Conservation (phyloP, 2,113 vertebrate species). For the Alethe castanea region DNA sequence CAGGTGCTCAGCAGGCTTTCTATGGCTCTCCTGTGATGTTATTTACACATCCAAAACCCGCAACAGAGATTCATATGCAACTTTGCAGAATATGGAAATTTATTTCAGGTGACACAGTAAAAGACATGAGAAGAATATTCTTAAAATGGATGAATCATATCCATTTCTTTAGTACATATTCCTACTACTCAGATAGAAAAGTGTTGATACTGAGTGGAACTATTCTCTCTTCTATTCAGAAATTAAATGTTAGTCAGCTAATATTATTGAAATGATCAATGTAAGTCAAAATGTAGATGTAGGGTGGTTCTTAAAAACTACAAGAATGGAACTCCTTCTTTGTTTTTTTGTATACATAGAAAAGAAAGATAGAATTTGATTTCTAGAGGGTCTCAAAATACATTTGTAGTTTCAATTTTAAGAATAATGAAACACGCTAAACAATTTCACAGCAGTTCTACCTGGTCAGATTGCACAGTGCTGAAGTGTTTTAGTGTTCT, state of each 20-base stretch:
- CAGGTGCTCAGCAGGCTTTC: not conserved
- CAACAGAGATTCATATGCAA: not conserved
- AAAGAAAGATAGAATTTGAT: not conserved
- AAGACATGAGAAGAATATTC: not conserved
- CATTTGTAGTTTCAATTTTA: conserved; percentile 4
- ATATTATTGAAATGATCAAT: not conserved
- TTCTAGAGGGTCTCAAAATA: not conserved
- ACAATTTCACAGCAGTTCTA: conserved; percentile 15
- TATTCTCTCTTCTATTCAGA: not conserved
- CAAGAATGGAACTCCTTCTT: not conserved
- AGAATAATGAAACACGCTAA: not conserved
- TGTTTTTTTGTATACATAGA: not conserved
- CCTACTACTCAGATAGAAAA: not conserved
- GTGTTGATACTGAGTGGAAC: not conserved
- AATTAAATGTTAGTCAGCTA: not conserved
- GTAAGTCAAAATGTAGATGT: not conserved
- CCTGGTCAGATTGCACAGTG: not conserved
- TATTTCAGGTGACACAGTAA: not conserved
- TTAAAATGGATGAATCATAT: not conserved
- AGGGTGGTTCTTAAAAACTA: not conserved
- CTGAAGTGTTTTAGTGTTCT: not conserved
- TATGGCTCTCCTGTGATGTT: not conserved
- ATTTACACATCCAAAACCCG: not conserved
- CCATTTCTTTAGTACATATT: not conserved
- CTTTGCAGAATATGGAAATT: not conserved